phyloP scores from a whole-genome alignment of 2,888 invertebrate genomes.

The Branchipolynoe longqiensis region DNA sequence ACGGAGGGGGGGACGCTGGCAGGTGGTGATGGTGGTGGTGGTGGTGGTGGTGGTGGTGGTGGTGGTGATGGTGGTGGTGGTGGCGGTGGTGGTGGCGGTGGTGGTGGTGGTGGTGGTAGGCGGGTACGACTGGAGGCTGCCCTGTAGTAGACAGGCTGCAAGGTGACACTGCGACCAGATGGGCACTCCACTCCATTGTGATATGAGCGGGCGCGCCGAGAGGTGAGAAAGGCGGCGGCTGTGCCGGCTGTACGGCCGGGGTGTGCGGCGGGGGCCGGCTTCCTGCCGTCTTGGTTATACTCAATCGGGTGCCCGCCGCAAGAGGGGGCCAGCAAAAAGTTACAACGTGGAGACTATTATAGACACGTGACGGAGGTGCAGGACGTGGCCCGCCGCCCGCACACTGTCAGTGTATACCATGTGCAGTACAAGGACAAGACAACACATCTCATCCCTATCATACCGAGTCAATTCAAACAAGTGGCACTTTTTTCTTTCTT shows the following conservation, averaged over 20 bases:
- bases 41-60: too few relatives aligned
- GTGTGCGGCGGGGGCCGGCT: slow-evolving; percentile 3
- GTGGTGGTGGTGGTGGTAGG: not conserved
- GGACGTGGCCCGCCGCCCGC: slow-evolving; percentile 20
- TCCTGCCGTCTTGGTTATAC: slow-evolving; percentile 16
- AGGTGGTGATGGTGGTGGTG: not conserved
- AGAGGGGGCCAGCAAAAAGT: slow-evolving; percentile 20
- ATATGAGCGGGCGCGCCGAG: slow-evolving; percentile 41
- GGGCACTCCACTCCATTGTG: slow-evolving; percentile 43
- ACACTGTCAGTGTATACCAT: not conserved
- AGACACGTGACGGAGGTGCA: too few relatives aligned
- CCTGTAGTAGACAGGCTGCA: not conserved
- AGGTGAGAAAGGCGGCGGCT: not conserved
- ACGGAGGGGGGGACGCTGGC: slow-evolving; percentile 13
- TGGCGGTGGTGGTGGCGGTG: not conserved
- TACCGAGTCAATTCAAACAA: not conserved
- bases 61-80: too few relatives aligned
- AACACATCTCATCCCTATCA: slow-evolving; percentile 36
- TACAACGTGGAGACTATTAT: not conserved
- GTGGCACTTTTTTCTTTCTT: slow-evolving; percentile 31
- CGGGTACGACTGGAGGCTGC: slow-evolving; percentile 12
- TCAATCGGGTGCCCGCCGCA: slow-evolving; percentile 14
- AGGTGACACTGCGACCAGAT: slow-evolving; percentile 10
- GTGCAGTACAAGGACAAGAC: slow-evolving; percentile 11
- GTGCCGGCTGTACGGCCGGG: too few relatives aligned